phyloP scores from a whole-genome alignment of 2,113 vertebrate genomes.

The Aix galericulata region DNA sequence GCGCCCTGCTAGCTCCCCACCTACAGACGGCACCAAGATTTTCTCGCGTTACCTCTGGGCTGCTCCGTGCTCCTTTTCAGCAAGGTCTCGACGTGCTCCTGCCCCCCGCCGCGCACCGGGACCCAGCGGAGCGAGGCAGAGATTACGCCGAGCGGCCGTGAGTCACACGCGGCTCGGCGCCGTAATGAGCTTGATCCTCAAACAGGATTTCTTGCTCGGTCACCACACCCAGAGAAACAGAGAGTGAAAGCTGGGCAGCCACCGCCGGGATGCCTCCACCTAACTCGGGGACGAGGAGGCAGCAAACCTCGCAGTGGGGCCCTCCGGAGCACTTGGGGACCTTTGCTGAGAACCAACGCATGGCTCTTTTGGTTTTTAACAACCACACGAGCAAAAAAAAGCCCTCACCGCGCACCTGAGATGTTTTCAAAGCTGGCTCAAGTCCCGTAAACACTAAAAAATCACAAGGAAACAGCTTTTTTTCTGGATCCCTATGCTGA shows the following conservation, averaged over 20 bases:
- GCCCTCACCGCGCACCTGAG: not conserved
- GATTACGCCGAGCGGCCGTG: not conserved
- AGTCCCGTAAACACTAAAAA: too few relatives aligned
- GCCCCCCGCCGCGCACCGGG: rapidly evolving
- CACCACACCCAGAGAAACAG: not conserved
- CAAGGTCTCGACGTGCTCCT: not conserved
- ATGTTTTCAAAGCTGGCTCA: not conserved
- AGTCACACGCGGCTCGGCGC: not conserved
- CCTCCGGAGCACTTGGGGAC: too few relatives aligned
- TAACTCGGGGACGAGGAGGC: too few relatives aligned
- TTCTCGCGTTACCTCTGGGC: not conserved
- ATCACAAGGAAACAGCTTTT: not conserved
- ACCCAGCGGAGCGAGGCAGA: not conserved
- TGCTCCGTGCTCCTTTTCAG: not conserved
- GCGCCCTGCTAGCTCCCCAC: not conserved
- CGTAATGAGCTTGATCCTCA: not conserved
- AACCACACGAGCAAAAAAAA: not conserved
- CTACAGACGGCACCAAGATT: not conserved
- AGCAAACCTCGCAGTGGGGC: not conserved
- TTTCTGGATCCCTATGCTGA: not conserved
- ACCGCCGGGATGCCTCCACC: rapidly evolving
- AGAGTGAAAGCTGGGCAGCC: not conserved
- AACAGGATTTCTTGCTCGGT: not conserved
- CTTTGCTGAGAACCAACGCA: too few relatives aligned
- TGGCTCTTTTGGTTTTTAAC: not conserved